Evolutionary conservation across 1,140 invertebrate genomes (phyloP).

Genomic region (Trichonephila clavipes): DNA sequence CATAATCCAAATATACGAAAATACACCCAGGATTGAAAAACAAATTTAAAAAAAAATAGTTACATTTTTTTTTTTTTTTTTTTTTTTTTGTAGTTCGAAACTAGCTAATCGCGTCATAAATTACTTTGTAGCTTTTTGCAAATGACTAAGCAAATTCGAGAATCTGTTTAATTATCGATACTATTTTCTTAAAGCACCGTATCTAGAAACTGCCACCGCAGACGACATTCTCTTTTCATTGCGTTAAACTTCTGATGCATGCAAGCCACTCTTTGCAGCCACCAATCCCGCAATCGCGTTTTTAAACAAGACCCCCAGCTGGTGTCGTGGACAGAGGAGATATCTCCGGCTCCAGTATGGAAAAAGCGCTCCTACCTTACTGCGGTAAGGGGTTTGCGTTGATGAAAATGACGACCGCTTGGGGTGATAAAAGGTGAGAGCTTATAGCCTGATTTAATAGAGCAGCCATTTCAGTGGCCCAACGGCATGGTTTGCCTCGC

Average conservation of each 20-base stretch:
- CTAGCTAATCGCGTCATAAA: no score
- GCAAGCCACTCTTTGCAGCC: not conserved
- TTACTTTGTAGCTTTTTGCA: no score
- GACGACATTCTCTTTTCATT: no score
- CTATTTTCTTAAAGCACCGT: no score
- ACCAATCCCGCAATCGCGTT: not conserved
- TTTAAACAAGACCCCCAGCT: not conserved
- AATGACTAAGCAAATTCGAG: no score
- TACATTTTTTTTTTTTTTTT: no score
- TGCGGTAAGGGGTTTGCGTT: not conserved
- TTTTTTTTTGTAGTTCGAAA: no score
- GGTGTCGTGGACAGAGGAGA: not conserved
- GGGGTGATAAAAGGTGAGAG: not conserved
- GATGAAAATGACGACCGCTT: conserved; percentile 37
- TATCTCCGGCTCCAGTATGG: not conserved
- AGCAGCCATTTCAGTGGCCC: not conserved
- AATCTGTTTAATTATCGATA: no score
- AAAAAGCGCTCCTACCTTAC: not conserved
- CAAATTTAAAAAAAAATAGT: no score
- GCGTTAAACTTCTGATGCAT: not conserved
- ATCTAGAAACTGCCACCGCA: no score
- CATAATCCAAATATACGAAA: no score
- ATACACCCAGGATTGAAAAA: no score
- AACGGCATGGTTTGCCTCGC: not conserved
- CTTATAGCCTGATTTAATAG: not conserved